Conservation (phyloP, 2,113 vertebrate species). For the Etheostoma spectabile region DNA sequence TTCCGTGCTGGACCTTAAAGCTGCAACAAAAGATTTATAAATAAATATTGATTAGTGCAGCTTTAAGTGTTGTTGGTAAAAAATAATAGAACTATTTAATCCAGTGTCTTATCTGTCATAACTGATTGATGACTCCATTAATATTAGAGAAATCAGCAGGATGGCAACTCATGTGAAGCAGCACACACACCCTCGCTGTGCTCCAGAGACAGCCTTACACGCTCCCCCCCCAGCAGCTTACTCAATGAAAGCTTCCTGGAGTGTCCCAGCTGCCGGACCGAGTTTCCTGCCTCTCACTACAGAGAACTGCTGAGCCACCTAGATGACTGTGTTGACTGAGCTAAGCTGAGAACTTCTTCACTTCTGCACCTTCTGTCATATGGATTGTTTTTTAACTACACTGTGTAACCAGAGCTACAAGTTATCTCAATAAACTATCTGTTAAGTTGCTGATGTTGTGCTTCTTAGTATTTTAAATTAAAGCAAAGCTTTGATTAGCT, state of each 20-base stretch:
- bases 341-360: neutral
- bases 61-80: slow-evolving; percentile 4
- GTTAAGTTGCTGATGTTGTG: slow-evolving; percentile 16
- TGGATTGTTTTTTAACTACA: neutral
- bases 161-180: slow-evolving; percentile 59
- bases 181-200: slow-evolving; percentile 73
- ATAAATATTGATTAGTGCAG: neutral
- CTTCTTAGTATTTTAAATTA: slow-evolving; percentile 3
- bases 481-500: neutral
- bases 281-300: slow-evolving; percentile 87
- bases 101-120: neutral
- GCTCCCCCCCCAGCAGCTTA: slow-evolving; percentile 66
- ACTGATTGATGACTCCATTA: slow-evolving; percentile 16
- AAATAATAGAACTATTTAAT: neutral
- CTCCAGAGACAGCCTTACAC: slow-evolving; percentile 5
- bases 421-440: slow-evolving; percentile 38
- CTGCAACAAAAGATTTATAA: neutral
- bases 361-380: slow-evolving; percentile 6
- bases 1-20: slow-evolving; percentile 6
- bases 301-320: slow-evolving; percentile 89
- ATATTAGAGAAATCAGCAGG: slow-evolving; percentile 77
- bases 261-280: slow-evolving; percentile 86
- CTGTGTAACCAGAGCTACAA: neutral
- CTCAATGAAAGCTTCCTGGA: slow-evolving; percentile 89
- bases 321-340: slow-evolving; percentile 86